Evolutionary conservation across 2,797 vertebrate genomes (phyloP), one percentile per base, ranked within the genome.

Genomic region (Tapirus indicus): DNA sequence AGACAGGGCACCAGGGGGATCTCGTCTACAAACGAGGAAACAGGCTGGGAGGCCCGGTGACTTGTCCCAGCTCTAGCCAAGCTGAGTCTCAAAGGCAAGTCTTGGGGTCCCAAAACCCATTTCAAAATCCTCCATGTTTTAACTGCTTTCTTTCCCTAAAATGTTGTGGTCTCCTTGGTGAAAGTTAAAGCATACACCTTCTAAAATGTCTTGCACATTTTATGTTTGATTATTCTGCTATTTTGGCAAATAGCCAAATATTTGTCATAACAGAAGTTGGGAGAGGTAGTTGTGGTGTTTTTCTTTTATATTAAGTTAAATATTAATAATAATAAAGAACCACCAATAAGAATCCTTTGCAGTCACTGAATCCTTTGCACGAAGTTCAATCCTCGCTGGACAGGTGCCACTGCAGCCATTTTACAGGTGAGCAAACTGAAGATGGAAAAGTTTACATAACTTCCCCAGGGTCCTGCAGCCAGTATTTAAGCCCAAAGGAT

Each of bases 181-280:
- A 25, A 35, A 29, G 58, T 47, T 8, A 49, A 78, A 29, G 20
- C 14, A 6, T 12, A 72, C 2, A 1, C 32, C 52, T 44, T 21
- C 86, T 38, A 5, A 25, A 54, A n/a, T 16, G 16, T 14, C 79
- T 49, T n/a, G 2, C 2, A 6, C 0, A 2, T 29, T 6, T 20
- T 10, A 32, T 6, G 16, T 44, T 38, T 4, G 38, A 41, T 16
- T 9, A 7, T 38, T 86, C 0, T 78, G 95, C 96, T 94, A 38
- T 93, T 11, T 96, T 85, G 88, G 96, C 97, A 23, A 2, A n/a
- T 83, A 92, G 78, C 75, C 1, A 0, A 47, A 71, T 49, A 1
- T 0, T 62, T 38, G 38, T 38, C 38, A 38, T 38, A 38, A 38
- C 77, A 44, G 77, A 77, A 64, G 23, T 3, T 3, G 44, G 49